Base-by-base conservation (phyloP, 2,888 invertebrate species). In the Ophion ventricosus region DNA sequence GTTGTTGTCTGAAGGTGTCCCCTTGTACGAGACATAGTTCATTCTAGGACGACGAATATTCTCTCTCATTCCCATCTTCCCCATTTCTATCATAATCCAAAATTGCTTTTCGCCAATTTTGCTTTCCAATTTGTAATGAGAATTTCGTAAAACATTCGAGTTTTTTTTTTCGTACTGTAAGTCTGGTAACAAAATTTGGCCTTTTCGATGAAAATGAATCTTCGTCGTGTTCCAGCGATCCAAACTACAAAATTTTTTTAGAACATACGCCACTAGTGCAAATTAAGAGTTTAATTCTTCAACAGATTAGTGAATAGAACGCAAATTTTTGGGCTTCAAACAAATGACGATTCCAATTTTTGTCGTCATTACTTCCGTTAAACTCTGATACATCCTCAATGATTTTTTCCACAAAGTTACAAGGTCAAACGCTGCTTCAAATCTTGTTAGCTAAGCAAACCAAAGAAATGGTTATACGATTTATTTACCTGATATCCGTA, bases 401-500 rank as follows among this genome's bases (percentile, higher is more conserved):
- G 8, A 14, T 49, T 49, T 49, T 49, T 49, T 14, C 17, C 49
- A 17, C 14, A 49, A 49, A 49, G 49, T 49, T 49, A 4, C 49
- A 14, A 49, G 17, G 14, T 17, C 14, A 43, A 43, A 17, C 17
- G 14, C 2, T 11, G 17, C 49, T 49, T 49, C 17, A 11, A 14
- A 17, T 2, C 14, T 49, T 4, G 49, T 17, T 17, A 49, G 4
- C 35, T 0, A 35, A 35, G 35, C 35, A 35, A 57, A 10, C 20
- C n/a, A 0, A 4, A 72, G 20, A 4, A 40, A n/a, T 17, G 29
- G 10, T 35, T 1, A 0, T 40, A 11, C 54, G 29, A 63, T 66
- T 43, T 54, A 57, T 73, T 70, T 82, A 93, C 92, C 89, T 92
- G 92, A 77, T 93, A 93, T 72, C 92, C 92, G 90, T 93, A 93